Evolutionary conservation across 2,113 vertebrate genomes (phyloP).

Genomic region (Dryoscopus gambensis): DNA sequence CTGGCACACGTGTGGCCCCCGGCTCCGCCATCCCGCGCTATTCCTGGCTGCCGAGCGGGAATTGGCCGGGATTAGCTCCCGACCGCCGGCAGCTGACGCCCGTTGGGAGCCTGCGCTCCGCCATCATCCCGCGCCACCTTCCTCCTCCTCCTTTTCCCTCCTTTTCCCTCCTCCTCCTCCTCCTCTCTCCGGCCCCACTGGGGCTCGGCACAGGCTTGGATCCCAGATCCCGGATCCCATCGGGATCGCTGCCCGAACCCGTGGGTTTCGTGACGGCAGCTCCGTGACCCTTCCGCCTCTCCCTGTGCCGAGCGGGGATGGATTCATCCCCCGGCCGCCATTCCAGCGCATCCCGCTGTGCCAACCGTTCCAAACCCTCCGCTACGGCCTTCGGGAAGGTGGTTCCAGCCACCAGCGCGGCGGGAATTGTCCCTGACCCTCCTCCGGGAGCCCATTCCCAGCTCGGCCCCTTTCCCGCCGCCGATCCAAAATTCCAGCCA

Average conservation of each 20-base stretch:
- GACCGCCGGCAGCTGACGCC: background rate
- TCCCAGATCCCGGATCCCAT: fast-evolving
- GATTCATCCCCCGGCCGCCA: background rate
- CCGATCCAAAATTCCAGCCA: background rate
- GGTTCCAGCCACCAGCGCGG: fast-evolving
- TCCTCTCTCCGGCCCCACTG: background rate
- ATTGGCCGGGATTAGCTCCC: background rate
- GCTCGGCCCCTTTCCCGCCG: fast-evolving
- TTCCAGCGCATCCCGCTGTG: fast-evolving
- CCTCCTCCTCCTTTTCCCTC: background rate
- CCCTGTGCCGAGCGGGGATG: fast-evolving
- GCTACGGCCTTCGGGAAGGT: fast-evolving
- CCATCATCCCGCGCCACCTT: fast-evolving
- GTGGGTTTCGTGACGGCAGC: fast-evolving
- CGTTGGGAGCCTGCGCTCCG: background rate
- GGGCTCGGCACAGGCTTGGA: background rate
- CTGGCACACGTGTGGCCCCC: background rate
- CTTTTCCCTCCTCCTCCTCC: background rate
- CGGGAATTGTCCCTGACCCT: background rate
- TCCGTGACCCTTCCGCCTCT: background rate
- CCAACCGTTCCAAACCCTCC: background rate
- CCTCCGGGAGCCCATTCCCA: fast-evolving
- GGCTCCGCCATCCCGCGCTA: background rate
- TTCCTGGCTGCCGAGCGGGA: background rate
- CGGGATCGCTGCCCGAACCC: background rate